A percentile compares a stretch with the other conserved stretches of the same genome.
phyloP scores from a whole-genome alignment of 2,888 invertebrate genomes.

The Apodemia zela region DNA sequence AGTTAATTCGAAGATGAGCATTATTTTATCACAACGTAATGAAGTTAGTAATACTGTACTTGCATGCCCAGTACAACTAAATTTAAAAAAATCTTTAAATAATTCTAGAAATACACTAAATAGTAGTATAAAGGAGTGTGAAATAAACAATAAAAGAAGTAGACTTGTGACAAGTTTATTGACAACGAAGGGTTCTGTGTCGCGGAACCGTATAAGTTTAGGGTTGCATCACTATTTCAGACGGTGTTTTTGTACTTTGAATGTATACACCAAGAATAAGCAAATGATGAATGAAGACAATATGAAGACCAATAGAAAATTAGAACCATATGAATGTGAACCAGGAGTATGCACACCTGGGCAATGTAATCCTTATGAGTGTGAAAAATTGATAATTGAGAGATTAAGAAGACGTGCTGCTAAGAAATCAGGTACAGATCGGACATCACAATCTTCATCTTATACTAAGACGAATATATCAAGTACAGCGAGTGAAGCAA shows the following conservation, averaged over 20 bases:
- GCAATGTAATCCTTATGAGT: slow-evolving; percentile 39
- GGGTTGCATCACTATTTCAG: slow-evolving; percentile 27
- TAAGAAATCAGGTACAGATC: slow-evolving; percentile 8
- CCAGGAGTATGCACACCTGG: slow-evolving; percentile 42
- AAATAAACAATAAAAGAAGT: background rate
- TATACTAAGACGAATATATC: background rate
- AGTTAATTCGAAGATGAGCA: background rate
- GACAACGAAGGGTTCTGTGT: background rate
- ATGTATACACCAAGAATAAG: slow-evolving; percentile 30
- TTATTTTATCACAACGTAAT: background rate
- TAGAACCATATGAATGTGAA: slow-evolving; percentile 43
- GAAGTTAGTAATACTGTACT: background rate
- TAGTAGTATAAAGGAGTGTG: background rate
- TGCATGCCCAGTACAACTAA: background rate
- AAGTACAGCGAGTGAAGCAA: background rate
- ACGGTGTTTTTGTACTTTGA: slow-evolving; percentile 41
- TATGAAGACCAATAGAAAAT: slow-evolving; percentile 34
- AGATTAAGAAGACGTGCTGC: slow-evolving; percentile 20
- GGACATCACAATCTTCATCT: slow-evolving; percentile 19
- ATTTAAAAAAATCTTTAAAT: background rate
- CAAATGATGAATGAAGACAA: background rate
- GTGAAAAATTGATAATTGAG: slow-evolving; percentile 24
- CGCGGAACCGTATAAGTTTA: background rate
- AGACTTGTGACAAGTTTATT: background rate
- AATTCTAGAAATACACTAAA: background rate